Evolutionary conservation across 1,140 invertebrate species (phyloP), one percentile per base, ranked within the genome.

Genomic region (Calephelis nemesis): DNA sequence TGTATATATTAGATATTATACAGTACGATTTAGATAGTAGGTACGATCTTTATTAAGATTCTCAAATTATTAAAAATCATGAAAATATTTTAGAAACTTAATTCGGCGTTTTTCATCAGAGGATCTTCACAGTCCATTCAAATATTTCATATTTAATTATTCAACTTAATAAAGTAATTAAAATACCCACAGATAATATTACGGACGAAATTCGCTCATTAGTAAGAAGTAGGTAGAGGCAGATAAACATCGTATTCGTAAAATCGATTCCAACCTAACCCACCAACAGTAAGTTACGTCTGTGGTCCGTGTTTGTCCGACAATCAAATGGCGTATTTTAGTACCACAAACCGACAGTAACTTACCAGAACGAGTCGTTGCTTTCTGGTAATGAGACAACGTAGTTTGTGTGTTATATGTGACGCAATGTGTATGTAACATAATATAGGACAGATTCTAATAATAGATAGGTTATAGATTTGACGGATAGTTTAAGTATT

Each of bases 321-420:
- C 77, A 81, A 88, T 88, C 82, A 86, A 88, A 70, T 84, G 74
- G 65, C 69, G 66, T 77, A 88, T 66, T 90, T 90, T 88, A 90
- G 76, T 77, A 74, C 78, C 70, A 47, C 73, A 73, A 71, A 40
- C 77, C 79, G 76, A 73, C 82, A 75, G 79, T 88, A 90, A 86
- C 78, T 90, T 87, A 83, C 78, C 77, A 65, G 81, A 83, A 86
- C 83, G 80, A 75, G 77, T 79, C 68, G 71, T 81, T 79, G 71
- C 79, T 85, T 79, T 77, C 73, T 39, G 72, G 79, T 88, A 90
- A 90, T 87, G 83, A 84, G 84, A 83, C 80, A 79, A 74, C 77
- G 71, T 77, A 81, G 83, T 84, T 88, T 86, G 83, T 79, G 71
- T 81, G 83, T 82, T 75, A 81, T 79, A 78, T 75, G 75, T 78